A percentile compares a stretch with the other conserved stretches of the same genome.
phyloP scores from a whole-genome alignment of 1,140 invertebrate genomes.

The Aphelinus certus region DNA sequence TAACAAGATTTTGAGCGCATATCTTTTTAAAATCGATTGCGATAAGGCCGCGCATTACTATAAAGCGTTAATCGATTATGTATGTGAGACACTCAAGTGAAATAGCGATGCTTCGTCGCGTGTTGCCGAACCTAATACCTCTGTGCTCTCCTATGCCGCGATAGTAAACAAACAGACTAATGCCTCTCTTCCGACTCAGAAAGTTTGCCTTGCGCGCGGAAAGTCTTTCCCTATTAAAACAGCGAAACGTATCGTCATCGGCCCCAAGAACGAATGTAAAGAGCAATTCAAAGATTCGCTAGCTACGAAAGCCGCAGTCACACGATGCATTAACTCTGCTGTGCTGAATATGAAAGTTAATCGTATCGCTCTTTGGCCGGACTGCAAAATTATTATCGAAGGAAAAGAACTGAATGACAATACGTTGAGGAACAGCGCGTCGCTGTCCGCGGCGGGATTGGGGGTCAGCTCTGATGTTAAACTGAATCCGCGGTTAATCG shows the following conservation, averaged over 20 bases:
- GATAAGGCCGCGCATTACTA: too few species aligned
- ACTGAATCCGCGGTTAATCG: neutral
- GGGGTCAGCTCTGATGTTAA: neutral
- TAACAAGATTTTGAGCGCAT: too few species aligned
- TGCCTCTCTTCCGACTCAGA: too few species aligned
- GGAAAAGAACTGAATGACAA: neutral
- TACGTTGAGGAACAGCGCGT: neutral
- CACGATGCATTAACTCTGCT: neutral
- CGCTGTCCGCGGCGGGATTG: neutral
- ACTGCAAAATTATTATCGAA: neutral
- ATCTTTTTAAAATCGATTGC: too few species aligned
- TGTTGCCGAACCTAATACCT: too few species aligned
- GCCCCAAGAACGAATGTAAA: neutral
- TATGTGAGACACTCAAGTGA: too few species aligned
- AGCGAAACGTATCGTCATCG: neutral
- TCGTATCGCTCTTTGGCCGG: neutral
- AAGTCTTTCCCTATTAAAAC: neutral
- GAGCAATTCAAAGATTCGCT: neutral
- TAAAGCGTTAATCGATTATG: too few species aligned
- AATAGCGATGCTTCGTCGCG: too few species aligned
- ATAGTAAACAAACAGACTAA: too few species aligned
- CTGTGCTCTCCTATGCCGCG: too few species aligned
- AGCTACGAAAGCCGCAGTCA: neutral
- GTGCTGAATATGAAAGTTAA: neutral
- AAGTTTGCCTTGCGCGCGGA: too few species aligned